phyloP scores from a whole-genome alignment of 2,113 vertebrate genomes.

The Sturnira hondurensis region DNA sequence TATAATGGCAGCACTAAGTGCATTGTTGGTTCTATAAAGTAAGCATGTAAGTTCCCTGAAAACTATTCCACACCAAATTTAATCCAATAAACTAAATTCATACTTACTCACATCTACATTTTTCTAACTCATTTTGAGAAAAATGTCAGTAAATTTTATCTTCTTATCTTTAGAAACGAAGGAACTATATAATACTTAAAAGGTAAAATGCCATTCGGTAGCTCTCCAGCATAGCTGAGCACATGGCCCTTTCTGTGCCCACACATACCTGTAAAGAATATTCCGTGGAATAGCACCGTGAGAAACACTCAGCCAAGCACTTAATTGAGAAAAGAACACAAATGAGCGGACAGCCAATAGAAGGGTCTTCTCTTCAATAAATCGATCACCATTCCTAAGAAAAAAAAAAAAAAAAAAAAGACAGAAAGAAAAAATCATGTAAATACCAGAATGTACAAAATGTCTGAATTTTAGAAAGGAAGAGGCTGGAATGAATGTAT shows the following conservation, averaged over 20 bases:
- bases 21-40: neutral
- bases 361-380: constrained; percentile 97
- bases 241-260: neutral
- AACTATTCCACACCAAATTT: neutral
- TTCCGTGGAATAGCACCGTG: constrained; percentile 98
- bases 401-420: neutral
- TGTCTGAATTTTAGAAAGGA: neutral
- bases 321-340: constrained; percentile 99
- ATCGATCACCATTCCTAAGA: constrained; percentile 91
- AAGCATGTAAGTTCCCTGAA: neutral
- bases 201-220: neutral
- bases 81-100: constrained; percentile 7
- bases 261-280: constrained; percentile 94
- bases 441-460: constrained; percentile 3
- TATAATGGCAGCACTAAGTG: neutral
- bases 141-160: constrained; percentile 10
- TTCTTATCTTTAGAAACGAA: neutral
- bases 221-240: neutral
- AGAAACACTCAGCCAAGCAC: constrained; percentile 98
- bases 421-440: neutral
- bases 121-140: constrained; percentile 29
- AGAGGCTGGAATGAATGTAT: neutral
- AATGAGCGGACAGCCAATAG: constrained; percentile 96
- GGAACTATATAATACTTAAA: neutral
- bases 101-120: neutral